phyloP scores from a whole-genome alignment of 1,140 invertebrate species.

The Centruroides sculpturatus region DNA sequence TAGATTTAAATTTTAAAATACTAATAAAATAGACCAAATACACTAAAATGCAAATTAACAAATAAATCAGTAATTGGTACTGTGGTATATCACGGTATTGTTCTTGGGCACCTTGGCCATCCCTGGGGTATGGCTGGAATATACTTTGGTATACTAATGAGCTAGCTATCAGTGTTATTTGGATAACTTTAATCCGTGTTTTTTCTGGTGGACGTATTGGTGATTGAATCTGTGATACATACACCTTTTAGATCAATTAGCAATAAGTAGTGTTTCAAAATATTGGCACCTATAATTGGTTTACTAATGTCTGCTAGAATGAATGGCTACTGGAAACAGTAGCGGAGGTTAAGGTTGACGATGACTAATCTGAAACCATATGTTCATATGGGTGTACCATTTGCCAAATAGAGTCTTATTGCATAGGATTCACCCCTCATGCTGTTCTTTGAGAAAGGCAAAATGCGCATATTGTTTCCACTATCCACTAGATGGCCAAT shows the following conservation, averaged over 20 bases:
- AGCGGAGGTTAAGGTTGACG: neutral
- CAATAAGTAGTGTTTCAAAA: slow-evolving; percentile 4
- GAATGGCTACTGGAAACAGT: slow-evolving; percentile 3
- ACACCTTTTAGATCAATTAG: neutral
- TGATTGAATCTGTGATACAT: slow-evolving; percentile 3
- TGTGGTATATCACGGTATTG: too few species aligned
- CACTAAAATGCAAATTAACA: too few species aligned
- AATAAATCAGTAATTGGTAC: too few species aligned
- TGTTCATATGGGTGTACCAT: slow-evolving; percentile 5
- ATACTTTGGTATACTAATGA: neutral
- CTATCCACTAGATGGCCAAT: neutral
- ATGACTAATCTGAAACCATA: slow-evolving; percentile 1
- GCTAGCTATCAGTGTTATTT: too few species aligned
- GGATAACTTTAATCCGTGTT: neutral
- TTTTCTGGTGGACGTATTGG: neutral
- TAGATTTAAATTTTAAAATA: too few species aligned
- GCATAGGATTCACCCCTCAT: too few species aligned
- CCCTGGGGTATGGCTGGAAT: neutral
- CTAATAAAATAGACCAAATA: too few species aligned
- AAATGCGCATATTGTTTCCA: neutral
- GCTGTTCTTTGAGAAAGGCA: neutral
- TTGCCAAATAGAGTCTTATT: slow-evolving; percentile 1
- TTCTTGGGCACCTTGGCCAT: neutral
- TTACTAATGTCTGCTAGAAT: slow-evolving; percentile 4
- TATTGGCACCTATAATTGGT: slow-evolving; percentile 14